Evolutionary conservation across 2,113 vertebrate species (phyloP), one percentile per base, ranked within the genome.

Genomic region (Motacilla tschutschensis): DNA sequence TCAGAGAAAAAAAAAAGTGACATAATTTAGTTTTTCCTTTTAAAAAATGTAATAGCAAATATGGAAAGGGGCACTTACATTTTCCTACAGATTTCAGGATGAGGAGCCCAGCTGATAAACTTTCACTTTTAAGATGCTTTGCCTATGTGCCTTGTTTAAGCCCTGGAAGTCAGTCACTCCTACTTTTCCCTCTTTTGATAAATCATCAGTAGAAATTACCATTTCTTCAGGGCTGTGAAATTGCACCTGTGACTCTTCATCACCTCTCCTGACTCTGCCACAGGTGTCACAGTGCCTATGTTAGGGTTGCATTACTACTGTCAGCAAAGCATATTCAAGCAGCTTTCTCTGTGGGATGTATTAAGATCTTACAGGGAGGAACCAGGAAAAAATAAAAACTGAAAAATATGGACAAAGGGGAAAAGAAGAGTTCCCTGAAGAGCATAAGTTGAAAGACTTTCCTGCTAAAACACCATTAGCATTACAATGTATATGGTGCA

Each of bases 1-100:
- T 65, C 21, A 79, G 54, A 67, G 40, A 21, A 47, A 53, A 85
- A 85, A 48, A 50, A n/a, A 59, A 54, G 22, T 66, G 58, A 51
- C 12, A 31, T 5, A 12, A 13, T 29, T 65, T 36, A 66, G 25
- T 47, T 73, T 70, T 85, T 48, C 19, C 14, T 53, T 80, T 5
- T 5, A 76, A 76, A 57, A 44, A 17, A 31, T 2, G 1, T 6
- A 69, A 18, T 29, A 40, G 22, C 21, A 55, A 59, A 41, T 6
- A 16, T 8, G n/a, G 31, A 43, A 8, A 1, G 3, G 48, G 2
- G 10, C 7, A 19, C 13, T 55, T 33, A 54, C 2, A 0, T 55
- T 77, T 63, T 79, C 12, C 28, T 41, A 2, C 2, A 3, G 29
- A 57, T 48, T 71, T 85, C 24, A 41, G 48, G 10, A 16, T 48